Base-by-base conservation (phyloP, 1,140 invertebrate species). In the Tribolium madens region DNA sequence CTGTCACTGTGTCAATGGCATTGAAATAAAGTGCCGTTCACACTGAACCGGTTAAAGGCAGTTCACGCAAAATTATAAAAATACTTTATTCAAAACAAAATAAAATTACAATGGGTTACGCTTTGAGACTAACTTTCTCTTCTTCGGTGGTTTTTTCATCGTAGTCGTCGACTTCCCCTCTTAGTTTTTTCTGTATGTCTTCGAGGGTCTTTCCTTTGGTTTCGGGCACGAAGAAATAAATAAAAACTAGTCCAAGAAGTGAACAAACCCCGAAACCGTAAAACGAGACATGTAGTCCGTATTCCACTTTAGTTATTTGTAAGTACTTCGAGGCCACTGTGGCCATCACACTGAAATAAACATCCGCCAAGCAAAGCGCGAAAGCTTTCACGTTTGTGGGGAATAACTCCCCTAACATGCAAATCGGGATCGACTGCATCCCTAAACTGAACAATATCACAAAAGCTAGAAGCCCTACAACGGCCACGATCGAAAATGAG, bases 161-260 rank as follows among this genome's bases (percentile, higher is more conserved):
- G 9, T 26, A 12, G 2, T 13, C 57, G 10, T 33, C 57, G 7
- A 64, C 26, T 64, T 64, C 57, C 31, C 82, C 82, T 71, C 73
- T 80, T 7, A 84, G 48, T 53, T 71, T 71, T 15, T 78, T 64
- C 47, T 85, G 84, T 17, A 85, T 85, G 75, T 85, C 84, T 73
- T 91, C 90, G 46, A 95, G 88, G 0, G 91, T 91, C 83, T 93
- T 94, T 9, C 93, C 93, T 86, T 95, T 96, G 0, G 94, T 96
- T 86, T 96, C 95, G 0, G 94, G 93, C 14, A 95, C 87, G 47
- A 89, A 88, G 2, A 89, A 85, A 15, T 91, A 85, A 50, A 92
- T 89, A 81, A 92, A 95, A 12, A 92, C 71, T 0, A 91, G 82
- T 4, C 92, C 89, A 1, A 91, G 48, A 0, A 91, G 79, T 17